phyloP scores from a whole-genome alignment of 2,113 vertebrate species.

The Sinocyclocheilus anshuiensis region DNA sequence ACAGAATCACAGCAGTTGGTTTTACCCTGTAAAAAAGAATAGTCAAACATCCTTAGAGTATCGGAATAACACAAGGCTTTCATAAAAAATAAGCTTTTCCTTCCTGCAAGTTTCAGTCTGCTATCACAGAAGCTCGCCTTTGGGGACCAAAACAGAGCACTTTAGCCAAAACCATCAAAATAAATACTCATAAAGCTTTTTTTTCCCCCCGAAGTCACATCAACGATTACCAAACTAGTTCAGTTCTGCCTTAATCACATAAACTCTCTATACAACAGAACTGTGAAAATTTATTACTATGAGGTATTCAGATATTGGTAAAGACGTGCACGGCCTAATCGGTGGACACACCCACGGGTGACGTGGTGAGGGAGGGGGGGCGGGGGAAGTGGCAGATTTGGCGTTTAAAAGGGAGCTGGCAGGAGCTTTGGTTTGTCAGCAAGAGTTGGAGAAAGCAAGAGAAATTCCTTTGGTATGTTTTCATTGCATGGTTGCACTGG shows the following conservation, averaged over 20 bases:
- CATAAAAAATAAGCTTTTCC: slow-evolving; percentile 81
- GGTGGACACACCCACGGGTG: slow-evolving; percentile 74
- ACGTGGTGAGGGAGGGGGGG: slow-evolving; percentile 65
- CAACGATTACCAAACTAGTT: slow-evolving; percentile 90
- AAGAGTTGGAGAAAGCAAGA: slow-evolving; percentile 77
- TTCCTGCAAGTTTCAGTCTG: slow-evolving; percentile 80
- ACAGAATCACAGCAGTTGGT: slow-evolving; percentile 92
- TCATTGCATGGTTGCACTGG: slow-evolving; percentile 97
- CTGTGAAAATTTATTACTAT: slow-evolving; percentile 96
- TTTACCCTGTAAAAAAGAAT: slow-evolving; percentile 98
- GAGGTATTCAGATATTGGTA: slow-evolving; percentile 99
- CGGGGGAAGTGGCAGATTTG: slow-evolving; percentile 56
- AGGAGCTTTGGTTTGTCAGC: slow-evolving; percentile 94
- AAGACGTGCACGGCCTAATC: slow-evolving; percentile 90
- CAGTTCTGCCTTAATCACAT: slow-evolving; percentile 93
- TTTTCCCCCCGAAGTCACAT: slow-evolving; percentile 80
- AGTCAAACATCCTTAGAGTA: slow-evolving; percentile 77
- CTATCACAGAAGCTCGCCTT: slow-evolving; percentile 80
- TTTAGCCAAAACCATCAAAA: slow-evolving; percentile 83
- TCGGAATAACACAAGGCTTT: slow-evolving; percentile 77
- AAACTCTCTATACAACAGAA: slow-evolving; percentile 96
- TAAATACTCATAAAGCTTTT: slow-evolving; percentile 93
- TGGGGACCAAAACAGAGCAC: slow-evolving; percentile 81
- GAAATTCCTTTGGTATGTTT: slow-evolving; percentile 95
- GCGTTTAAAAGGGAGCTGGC: slow-evolving; percentile 59